Evolutionary conservation across 2,797 vertebrate genomes (phyloP).

Genomic region (Taenioides sp.): DNA sequence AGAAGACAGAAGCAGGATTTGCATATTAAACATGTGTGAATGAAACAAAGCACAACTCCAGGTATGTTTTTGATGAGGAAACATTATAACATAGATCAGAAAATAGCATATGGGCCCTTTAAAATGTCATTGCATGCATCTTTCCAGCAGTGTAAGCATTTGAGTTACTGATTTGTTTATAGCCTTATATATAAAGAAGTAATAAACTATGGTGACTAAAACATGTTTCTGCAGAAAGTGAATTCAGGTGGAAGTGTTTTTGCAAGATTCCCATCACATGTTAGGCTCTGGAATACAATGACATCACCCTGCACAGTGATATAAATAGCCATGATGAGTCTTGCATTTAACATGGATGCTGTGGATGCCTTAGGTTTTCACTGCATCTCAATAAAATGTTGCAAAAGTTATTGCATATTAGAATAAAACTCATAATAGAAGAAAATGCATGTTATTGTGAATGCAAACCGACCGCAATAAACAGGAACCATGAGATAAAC

Average conservation of each 20-base stretch:
- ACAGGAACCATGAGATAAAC: neutral
- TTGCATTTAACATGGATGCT: neutral
- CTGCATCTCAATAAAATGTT: neutral
- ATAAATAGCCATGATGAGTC: constrained; percentile 7
- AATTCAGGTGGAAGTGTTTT: neutral
- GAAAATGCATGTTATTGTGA: neutral
- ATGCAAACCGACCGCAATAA: neutral
- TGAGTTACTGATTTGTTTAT: too few relatives aligned
- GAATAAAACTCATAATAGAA: too few relatives aligned
- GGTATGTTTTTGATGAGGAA: too few relatives aligned
- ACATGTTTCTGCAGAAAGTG: neutral
- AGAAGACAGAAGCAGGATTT: too few relatives aligned
- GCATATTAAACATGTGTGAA: too few relatives aligned
- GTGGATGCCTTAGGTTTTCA: neutral
- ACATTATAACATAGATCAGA: too few relatives aligned
- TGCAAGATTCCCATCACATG: constrained; percentile 4
- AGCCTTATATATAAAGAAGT: neutral
- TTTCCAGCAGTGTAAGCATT: neutral
- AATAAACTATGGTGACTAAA: neutral
- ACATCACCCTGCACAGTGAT: constrained; percentile 10
- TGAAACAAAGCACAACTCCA: too few relatives aligned
- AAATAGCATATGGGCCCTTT: too few relatives aligned
- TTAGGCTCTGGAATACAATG: constrained; percentile 4
- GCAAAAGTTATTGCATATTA: neutral
- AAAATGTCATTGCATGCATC: neutral